Evolutionary conservation across 2,888 invertebrate genomes (phyloP), one percentile per base, ranked within the genome.

Genomic region (Calephelis perditalis): DNA sequence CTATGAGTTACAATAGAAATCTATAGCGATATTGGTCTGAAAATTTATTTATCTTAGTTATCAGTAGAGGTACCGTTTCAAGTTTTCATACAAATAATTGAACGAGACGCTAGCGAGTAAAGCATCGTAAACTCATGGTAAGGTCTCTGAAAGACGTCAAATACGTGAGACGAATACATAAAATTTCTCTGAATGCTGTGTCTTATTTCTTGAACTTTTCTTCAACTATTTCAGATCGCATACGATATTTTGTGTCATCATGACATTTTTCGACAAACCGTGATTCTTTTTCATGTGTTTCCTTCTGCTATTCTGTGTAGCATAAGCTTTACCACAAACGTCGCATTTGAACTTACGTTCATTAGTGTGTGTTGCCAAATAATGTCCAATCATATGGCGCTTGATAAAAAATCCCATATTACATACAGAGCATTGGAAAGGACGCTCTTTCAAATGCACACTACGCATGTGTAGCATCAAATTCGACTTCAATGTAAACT

Each of bases 261-360:
- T 62, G 56, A 70, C 56, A 44, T 64, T 71, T 61, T 78, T 79
- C 0, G 76, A 67, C 7, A 82, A 76, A 3, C 82, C 87, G 58
- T 88, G 88, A 63, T 82, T 87, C 62, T 86, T 89, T 71, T 84
- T 89, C 85, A 89, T 82, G 63, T 89, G 89, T 63, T 86, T 86
- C 36, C 84, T 70, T 57, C 78, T 81, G 62, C 87, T 86, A 57
- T 82, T 86, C 69, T 86, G 86, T 4, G 87, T 89, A 0, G 86
- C 86, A 60, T 87, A 92, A 67, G 91, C 92, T 60, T 92, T 92
- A 0, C 92, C 91, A 67, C 94, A 94, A 0, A 92, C 81, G 11
- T 93, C 92, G 66, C 94, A 93, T 60, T 92, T 91, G 62, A 91
- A 92, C 35, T 86, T 88, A 44, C 90, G 85, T 49, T 92, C 92